Conservation (phyloP, 2,113 vertebrate species). For the Brachypteracias leptosomus region DNA sequence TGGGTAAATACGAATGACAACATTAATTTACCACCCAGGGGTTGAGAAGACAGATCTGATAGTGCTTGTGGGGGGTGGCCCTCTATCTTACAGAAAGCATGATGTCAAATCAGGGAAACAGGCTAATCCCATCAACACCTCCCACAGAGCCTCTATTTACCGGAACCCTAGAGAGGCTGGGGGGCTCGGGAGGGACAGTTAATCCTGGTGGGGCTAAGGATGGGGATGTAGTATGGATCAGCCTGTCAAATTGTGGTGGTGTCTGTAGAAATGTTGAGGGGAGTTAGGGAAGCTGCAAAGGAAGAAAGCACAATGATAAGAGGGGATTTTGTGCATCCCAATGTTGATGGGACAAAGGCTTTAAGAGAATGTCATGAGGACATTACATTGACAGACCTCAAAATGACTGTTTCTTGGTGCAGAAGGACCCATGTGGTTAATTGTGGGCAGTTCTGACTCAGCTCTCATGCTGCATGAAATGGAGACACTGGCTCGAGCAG, state of each 20-base stretch:
- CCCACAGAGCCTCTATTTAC: not conserved
- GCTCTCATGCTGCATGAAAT: not conserved
- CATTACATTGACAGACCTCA: not conserved
- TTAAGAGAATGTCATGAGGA: not conserved
- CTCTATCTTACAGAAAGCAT: not conserved
- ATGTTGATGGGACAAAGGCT: not conserved
- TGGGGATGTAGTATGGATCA: not conserved
- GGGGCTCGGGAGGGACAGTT: not conserved
- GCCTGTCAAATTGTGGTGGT: not conserved
- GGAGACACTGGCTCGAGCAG: not conserved
- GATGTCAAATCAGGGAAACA: not conserved
- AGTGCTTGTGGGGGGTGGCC: not conserved
- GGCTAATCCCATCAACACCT: slow-evolving; percentile 26
- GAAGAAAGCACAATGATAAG: not conserved
- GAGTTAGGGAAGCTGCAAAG: not conserved
- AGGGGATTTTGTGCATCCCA: not conserved
- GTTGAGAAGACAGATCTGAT: slow-evolving; percentile 40
- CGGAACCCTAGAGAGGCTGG: not conserved
- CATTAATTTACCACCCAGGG: slow-evolving; percentile 56
- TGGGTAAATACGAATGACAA: slow-evolving; percentile 32
- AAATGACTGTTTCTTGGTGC: not conserved
- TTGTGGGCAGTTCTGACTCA: not conserved
- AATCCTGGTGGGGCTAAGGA: not conserved
- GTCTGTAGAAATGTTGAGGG: not conserved
- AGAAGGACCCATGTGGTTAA: not conserved